Percentiles rank a stretch among this genome's conserved stretches.
Conservation (phyloP, 2,113 vertebrate species). For the Maccullochella peelii region DNA sequence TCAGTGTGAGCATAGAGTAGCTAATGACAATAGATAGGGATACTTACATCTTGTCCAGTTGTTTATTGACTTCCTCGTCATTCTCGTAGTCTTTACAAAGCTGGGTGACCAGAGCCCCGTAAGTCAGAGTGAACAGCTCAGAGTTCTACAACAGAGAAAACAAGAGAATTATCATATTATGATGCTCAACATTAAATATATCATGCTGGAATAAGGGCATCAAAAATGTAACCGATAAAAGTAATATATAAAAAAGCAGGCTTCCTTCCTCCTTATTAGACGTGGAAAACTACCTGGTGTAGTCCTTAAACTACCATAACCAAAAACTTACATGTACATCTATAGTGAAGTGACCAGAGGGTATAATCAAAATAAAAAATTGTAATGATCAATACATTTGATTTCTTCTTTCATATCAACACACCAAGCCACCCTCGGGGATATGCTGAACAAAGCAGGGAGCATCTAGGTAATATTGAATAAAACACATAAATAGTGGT, state of each 20-base stretch:
- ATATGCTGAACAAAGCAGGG: background rate
- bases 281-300: background rate
- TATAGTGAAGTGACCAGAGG: background rate
- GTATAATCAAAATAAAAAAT: background rate
- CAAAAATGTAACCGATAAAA: background rate
- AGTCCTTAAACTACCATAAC: background rate
- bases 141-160: slow-evolving; percentile 87
- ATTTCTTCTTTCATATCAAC: background rate
- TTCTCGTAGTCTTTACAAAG: slow-evolving; percentile 99
- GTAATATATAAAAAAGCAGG: background rate
- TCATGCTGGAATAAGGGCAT: background rate
- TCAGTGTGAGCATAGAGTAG: background rate
- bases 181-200: background rate
- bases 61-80: slow-evolving; percentile 98
- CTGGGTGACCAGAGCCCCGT: slow-evolving; percentile 96
- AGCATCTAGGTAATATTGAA: background rate
- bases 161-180: background rate
- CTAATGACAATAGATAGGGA: background rate
- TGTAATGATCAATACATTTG: background rate
- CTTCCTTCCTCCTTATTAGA: background rate
- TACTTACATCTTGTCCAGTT: slow-evolving; percentile 97
- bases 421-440: background rate
- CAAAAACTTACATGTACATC: background rate
- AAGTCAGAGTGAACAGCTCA: slow-evolving; percentile 97
- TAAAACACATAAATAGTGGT: background rate